Evolutionary conservation across 1,140 invertebrate species (phyloP).

Genomic region (Monochamus saltuarius): DNA sequence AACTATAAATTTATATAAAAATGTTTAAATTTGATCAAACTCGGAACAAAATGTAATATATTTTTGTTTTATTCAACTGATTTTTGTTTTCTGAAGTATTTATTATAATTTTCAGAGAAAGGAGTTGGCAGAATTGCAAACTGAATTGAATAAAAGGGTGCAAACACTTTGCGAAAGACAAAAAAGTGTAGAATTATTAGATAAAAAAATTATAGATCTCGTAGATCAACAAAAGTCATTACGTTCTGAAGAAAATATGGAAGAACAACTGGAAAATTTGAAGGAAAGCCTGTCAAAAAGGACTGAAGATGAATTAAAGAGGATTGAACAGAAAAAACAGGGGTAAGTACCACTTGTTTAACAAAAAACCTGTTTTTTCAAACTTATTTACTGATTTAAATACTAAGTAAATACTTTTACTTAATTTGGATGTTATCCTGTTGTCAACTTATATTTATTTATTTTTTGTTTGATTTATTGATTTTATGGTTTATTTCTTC

Average conservation of each 20-base stretch:
- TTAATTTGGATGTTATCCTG: too few relatives aligned
- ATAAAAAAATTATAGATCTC: conserved; percentile 61
- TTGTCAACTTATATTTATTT: too few relatives aligned
- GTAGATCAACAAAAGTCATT: conserved; percentile 53
- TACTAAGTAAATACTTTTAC: too few relatives aligned
- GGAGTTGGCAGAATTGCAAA: conserved; percentile 65
- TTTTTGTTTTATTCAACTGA: neutral
- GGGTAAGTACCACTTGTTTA: conserved; percentile 34
- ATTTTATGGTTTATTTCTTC: too few relatives aligned
- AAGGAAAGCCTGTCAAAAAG: conserved; percentile 54
- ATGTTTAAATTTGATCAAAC: too few relatives aligned
- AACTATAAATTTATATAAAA: conserved; percentile 7
- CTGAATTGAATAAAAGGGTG: conserved; percentile 62
- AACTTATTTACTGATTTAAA: too few relatives aligned
- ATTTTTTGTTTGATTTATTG: too few relatives aligned
- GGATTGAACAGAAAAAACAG: conserved; percentile 54
- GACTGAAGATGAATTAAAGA: conserved; percentile 54
- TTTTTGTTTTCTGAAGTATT: neutral
- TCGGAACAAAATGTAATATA: too few relatives aligned
- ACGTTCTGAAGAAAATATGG: conserved; percentile 21
- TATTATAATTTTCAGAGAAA: conserved; percentile 45
- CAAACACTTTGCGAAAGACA: conserved; percentile 62
- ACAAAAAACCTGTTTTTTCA: too few relatives aligned
- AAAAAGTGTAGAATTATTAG: conserved; percentile 62
- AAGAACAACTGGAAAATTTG: conserved; percentile 51